These are phyloP conservation scores for Centropristis striata DNA, from an alignment of 2,113 vertebrate genomes.

Conservation along the genomic window DNA sequence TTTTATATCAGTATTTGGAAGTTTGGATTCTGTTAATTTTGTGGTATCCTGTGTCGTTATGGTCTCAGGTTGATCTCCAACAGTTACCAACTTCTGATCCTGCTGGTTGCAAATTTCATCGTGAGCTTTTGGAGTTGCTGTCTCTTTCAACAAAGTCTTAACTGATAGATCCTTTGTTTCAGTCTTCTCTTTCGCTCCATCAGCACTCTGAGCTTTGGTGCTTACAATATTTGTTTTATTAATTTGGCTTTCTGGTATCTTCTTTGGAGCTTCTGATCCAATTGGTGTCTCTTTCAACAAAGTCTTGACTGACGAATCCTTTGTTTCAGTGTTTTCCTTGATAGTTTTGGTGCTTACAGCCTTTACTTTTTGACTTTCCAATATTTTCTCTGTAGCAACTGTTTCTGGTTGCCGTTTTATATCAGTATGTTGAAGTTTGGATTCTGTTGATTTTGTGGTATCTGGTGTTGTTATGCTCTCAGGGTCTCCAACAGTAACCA, in stretches of 20 bases:
- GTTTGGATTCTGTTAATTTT: neutral
- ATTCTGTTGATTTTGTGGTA: neutral
- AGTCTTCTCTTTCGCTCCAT: neutral
- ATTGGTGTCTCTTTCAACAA: neutral
- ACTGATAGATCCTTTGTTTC: neutral
- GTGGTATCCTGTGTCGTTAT: neutral
- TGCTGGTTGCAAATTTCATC: neutral
- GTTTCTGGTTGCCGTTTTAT: neutral
- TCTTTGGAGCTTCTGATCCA: neutral
- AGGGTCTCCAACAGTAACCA: too few species aligned
- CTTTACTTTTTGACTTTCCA: neutral
- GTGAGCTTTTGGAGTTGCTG: neutral
- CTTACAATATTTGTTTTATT: neutral
- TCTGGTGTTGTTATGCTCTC: too few species aligned
- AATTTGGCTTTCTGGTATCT: slow-evolving; percentile 2
- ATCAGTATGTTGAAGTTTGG: neutral
- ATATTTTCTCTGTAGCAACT: too few species aligned
- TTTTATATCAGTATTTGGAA: neutral
- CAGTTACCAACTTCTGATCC: neutral
- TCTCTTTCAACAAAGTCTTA: neutral
- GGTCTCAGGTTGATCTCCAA: neutral
- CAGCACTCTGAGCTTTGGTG: neutral
- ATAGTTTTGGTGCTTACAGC: neutral
- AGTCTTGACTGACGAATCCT: neutral
- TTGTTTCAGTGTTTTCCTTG: slow-evolving; percentile 7